Evolutionary conservation across 1,140 invertebrate genomes (phyloP).

Genomic region (Triops cancriformis): DNA sequence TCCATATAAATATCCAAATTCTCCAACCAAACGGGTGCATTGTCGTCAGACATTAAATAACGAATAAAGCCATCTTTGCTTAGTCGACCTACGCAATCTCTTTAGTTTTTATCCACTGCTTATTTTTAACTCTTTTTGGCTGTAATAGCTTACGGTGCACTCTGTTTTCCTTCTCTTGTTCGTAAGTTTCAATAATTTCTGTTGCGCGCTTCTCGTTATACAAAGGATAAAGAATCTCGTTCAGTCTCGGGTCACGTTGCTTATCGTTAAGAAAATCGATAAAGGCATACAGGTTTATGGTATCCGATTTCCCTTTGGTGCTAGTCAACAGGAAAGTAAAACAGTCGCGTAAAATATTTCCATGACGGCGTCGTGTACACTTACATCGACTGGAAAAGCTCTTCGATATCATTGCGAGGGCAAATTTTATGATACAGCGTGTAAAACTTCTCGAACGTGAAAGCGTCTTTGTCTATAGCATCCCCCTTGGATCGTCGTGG

Average conservation of each 20-base stretch:
- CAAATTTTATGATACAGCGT: constrained; percentile 98
- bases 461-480: constrained; percentile 85
- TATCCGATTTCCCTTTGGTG: constrained; percentile 80
- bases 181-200: constrained; percentile 91
- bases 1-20: constrained; percentile 95
- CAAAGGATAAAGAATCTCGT: constrained; percentile 97
- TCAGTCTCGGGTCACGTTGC: constrained; percentile 94
- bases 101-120: neutral
- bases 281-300: constrained; percentile 76
- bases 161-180: constrained; percentile 70
- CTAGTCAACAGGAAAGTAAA: constrained; percentile 44
- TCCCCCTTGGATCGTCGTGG: constrained; percentile 54
- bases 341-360: neutral
- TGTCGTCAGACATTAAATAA: constrained; percentile 98
- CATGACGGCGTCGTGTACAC: constrained; percentile 38
- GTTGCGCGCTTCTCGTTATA: constrained; percentile 89
- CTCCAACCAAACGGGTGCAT: constrained; percentile 96
- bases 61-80: constrained; percentile 91
- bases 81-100: constrained; percentile 53
- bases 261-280: constrained; percentile 96
- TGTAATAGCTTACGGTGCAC: constrained; percentile 57
- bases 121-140: neutral
- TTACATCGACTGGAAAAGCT: constrained; percentile 94
- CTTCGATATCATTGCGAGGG: constrained; percentile 97
- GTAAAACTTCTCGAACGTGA: constrained; percentile 99